Base-by-base conservation (phyloP, 2,797 vertebrate genomes). In the Sternarchorhynchus goeldii region DNA sequence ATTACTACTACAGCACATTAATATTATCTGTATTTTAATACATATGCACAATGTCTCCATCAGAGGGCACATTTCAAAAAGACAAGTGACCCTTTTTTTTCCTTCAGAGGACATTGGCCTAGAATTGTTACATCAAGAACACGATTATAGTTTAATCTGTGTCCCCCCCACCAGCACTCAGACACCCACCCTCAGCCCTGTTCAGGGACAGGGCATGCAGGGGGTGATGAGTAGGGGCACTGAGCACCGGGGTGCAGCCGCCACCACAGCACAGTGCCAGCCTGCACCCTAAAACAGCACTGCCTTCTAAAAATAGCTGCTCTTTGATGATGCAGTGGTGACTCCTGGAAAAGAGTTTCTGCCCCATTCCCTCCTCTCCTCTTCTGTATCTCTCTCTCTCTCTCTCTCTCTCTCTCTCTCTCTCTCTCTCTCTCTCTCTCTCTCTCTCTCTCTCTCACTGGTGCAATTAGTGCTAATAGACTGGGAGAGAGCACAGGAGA, bases 281-380 rank as follows among this genome's bases (percentile, higher is more conserved):
- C 66, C 82, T 56, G 78, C 83, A 86, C 75, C 80, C 64, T 67
- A 79, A 50, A 78, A 78, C 73, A 63, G 87, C 85, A 88, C 87
- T 88, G 81, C 82, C 81, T 81, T 87, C 83, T 83, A 93, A 92
- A 92, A 87, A 92, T 93, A 93, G 86, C 76, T 64, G 58, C 85
- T 77, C 85, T 91, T 90, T 89, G 87, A 92, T 90, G 91, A 90
- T 90, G 90, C 87, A 89, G 88, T 70, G 76, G 85, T 81, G 87
- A 88, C 83, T 89, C 89, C 76, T 84, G 84, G 88, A 89, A 89
- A 86, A 85, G 57, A 75, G 81, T 69, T 67, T 77, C 65, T 14
- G 12, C 45, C 31, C 36, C 71, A 64, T 79, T 76, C 81, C 75
- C 67, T 45, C 67, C 55, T 16, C 25, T 45, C 70, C 66, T 76